These are phyloP conservation scores for Mesorhabditis spiculigera DNA, from an alignment of 2,888 invertebrate species.

Conservation along the genomic window DNA sequence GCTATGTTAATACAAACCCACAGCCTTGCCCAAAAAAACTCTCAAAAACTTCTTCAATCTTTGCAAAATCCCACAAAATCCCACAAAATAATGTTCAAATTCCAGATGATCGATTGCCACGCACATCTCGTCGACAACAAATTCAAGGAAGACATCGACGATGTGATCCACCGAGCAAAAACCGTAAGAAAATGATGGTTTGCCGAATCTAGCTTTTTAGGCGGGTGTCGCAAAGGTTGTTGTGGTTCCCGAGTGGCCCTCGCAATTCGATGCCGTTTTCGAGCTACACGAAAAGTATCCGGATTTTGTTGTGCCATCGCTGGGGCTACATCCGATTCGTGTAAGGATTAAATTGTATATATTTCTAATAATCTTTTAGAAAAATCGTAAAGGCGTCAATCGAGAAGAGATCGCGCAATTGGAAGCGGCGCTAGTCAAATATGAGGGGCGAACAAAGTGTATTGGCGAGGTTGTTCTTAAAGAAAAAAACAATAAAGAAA, in stretches of 20 bases:
- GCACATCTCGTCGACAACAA: constrained; percentile 50
- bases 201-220: constrained; percentile 5
- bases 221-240: constrained; percentile 42
- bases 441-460: constrained; percentile 56
- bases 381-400: constrained; percentile 25
- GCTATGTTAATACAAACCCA: too few relatives aligned
- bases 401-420: constrained; percentile 57
- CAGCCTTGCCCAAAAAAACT: not conserved
- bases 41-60: not conserved
- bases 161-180: constrained; percentile 37
- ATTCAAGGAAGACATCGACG: constrained; percentile 45
- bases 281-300: constrained; percentile 35
- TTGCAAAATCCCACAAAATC: not conserved
- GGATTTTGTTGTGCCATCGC: constrained; percentile 44
- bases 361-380: constrained; percentile 17
- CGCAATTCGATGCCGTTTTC: constrained; percentile 47
- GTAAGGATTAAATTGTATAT: constrained; percentile 19
- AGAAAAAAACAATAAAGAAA: not conserved
- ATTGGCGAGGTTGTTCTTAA: constrained; percentile 59
- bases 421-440: constrained; percentile 54
- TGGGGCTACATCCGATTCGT: constrained; percentile 59
- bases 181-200: not conserved
- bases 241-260: constrained; percentile 47
- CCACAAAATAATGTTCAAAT: not conserved
- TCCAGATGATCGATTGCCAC: constrained; percentile 52